phyloP scores from a whole-genome alignment of 2,888 invertebrate genomes.

The Hypolimnas misippus region DNA sequence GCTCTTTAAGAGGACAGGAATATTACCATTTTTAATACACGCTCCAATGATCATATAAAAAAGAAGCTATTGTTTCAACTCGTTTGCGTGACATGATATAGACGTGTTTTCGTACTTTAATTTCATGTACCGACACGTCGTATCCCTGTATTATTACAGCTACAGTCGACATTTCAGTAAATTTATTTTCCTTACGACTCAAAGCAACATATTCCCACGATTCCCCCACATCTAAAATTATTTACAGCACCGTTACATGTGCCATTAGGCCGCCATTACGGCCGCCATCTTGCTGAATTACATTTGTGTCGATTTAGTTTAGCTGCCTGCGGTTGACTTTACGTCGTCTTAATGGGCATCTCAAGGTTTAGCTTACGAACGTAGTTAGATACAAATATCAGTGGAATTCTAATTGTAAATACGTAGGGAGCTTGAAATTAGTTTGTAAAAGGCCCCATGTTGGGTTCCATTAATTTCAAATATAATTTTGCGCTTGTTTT shows the following conservation, averaged over 20 bases:
- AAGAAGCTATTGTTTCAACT: background rate
- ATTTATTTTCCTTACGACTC: slow-evolving; percentile 20
- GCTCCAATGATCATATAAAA: background rate
- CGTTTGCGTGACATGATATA: slow-evolving; percentile 12
- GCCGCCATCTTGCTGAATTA: slow-evolving; percentile 63
- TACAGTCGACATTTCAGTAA: slow-evolving; percentile 26
- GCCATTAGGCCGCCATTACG: slow-evolving; percentile 63
- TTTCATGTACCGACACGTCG: slow-evolving; percentile 16
- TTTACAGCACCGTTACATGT: slow-evolving; percentile 53
- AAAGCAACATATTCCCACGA: slow-evolving; percentile 22
- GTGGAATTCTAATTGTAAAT: slow-evolving; percentile 21
- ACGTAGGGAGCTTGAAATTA: slow-evolving; percentile 23
- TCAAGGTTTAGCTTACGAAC: slow-evolving; percentile 27
- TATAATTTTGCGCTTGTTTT: background rate
- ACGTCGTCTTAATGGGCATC: slow-evolving; percentile 35
- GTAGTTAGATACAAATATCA: slow-evolving; percentile 18
- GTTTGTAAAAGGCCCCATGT: slow-evolving; percentile 45
- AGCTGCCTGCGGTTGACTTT: slow-evolving; percentile 34
- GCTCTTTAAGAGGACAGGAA: background rate
- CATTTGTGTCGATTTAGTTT: slow-evolving; percentile 42
- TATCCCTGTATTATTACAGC: slow-evolving; percentile 26
- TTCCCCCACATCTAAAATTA: slow-evolving; percentile 32
- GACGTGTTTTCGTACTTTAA: slow-evolving; percentile 1
- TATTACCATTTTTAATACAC: slow-evolving; percentile 1
- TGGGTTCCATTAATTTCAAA: slow-evolving; percentile 49